Percentiles rank a stretch among this genome's conserved stretches.
phyloP scores from a whole-genome alignment of 2,797 vertebrate genomes.

The Chanos chanos region DNA sequence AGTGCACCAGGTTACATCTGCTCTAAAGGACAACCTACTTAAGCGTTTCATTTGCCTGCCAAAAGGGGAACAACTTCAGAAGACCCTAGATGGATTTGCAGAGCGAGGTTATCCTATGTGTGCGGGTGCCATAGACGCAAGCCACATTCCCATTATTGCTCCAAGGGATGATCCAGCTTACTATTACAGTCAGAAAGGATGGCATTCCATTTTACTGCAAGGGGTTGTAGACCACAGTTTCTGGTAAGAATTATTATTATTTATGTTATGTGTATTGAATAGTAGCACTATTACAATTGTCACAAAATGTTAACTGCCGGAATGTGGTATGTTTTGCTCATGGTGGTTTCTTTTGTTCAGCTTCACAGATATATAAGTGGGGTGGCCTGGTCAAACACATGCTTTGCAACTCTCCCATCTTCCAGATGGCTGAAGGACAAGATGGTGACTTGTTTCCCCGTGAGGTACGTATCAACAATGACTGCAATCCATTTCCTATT shows the following conservation, averaged over 20 bases:
- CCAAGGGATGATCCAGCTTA: slow-evolving; percentile 38
- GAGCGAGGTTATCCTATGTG: too few species aligned
- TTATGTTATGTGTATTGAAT: too few species aligned
- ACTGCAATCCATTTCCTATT: too few species aligned
- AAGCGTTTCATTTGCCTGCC: slow-evolving; percentile 1
- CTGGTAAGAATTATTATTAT: too few species aligned
- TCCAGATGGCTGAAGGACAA: too few species aligned
- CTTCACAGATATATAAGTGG: too few species aligned
- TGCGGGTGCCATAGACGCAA: slow-evolving; percentile 44
- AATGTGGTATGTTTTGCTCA: too few species aligned
- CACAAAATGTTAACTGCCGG: too few species aligned
- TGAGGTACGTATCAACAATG: not conserved
- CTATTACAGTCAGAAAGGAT: slow-evolving; percentile 43
- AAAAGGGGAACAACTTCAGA: slow-evolving; percentile 32
- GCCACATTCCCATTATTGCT: slow-evolving; percentile 13
- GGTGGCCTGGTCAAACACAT: not conserved
- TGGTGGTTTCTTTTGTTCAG: too few species aligned
- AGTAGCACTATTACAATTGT: too few species aligned
- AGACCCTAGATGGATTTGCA: too few species aligned
- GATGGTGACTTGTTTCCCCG: too few species aligned
- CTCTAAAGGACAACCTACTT: not conserved
- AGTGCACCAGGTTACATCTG: not conserved
- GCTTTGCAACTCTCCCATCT: not conserved
- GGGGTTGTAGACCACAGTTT: slow-evolving; percentile 51
- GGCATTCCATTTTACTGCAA: slow-evolving; percentile 53